A percentile compares a stretch with the other conserved stretches of the same genome.
Conservation (phyloP, 2,888 invertebrate species). For the Cenopis cana region DNA sequence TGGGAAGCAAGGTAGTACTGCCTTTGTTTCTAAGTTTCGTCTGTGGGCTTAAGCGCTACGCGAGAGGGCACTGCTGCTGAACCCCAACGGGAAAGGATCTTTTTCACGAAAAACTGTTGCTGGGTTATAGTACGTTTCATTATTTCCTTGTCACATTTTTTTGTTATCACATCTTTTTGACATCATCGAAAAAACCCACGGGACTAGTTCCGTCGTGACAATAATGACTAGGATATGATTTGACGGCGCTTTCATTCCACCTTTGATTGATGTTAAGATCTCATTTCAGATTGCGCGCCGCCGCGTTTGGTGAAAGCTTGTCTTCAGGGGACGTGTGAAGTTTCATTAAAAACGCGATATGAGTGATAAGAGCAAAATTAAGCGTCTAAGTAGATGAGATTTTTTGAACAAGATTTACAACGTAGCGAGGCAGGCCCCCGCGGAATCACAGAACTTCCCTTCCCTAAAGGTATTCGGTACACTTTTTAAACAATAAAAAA, state of each 20-base stretch:
- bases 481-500: too few relatives aligned
- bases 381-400: not conserved
- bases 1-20: too few relatives aligned
- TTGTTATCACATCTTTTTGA: not conserved
- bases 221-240: slow-evolving; percentile 48
- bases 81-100: too few relatives aligned
- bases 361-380: not conserved
- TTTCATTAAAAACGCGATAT: slow-evolving; percentile 14
- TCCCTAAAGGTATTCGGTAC: too few relatives aligned
- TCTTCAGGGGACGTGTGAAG: slow-evolving; percentile 3
- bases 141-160: too few relatives aligned
- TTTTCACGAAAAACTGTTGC: too few relatives aligned
- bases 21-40: too few relatives aligned
- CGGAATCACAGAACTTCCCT: too few relatives aligned
- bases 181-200: not conserved
- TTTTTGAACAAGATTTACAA: not conserved
- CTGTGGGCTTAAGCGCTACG: too few relatives aligned
- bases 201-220: slow-evolving; percentile 22
- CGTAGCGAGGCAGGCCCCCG: too few relatives aligned
- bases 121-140: too few relatives aligned
- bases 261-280: slow-evolving; percentile 58
- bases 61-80: too few relatives aligned
- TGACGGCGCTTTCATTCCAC: slow-evolving; percentile 48
- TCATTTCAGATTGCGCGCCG: slow-evolving; percentile 54
- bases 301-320: not conserved